Conservation (phyloP, 2,797 vertebrate genomes). For the Pteropus rufus region DNA sequence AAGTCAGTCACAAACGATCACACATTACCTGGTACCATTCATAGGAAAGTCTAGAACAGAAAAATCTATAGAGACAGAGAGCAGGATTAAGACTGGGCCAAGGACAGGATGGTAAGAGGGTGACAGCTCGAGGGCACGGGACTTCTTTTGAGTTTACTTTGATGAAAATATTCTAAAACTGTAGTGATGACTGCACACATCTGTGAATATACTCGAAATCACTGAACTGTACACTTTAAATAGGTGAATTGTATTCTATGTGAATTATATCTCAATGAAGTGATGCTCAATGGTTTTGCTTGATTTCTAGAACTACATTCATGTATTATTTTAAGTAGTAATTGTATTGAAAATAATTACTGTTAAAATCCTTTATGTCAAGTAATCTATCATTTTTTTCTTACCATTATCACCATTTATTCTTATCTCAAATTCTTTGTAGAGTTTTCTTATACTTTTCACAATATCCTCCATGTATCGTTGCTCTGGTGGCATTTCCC, state of each 20-base stretch:
- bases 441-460: slow-evolving; percentile 74
- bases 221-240: neutral
- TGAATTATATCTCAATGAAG: slow-evolving; percentile 2
- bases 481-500: slow-evolving; percentile 69
- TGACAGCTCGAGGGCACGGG: neutral
- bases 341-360: neutral
- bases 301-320: slow-evolving; percentile 1
- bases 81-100: neutral
- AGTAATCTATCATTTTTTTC: slow-evolving; percentile 38
- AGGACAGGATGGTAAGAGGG: neutral
- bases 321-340: slow-evolving; percentile 31
- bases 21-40: neutral
- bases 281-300: neutral
- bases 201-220: neutral
- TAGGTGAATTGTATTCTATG: neutral
- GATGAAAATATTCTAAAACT: neutral
- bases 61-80: neutral
- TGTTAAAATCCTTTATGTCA: neutral
- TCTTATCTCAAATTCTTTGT: slow-evolving; percentile 79
- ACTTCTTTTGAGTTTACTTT: neutral
- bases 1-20: neutral
- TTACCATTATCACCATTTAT: slow-evolving; percentile 87
- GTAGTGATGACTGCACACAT: neutral
- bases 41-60: neutral
- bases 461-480: slow-evolving; percentile 79